Evolutionary conservation across 2,113 vertebrate species (phyloP), one percentile per base, ranked within the genome.

Genomic region (Hippopotamus amphibius): DNA sequence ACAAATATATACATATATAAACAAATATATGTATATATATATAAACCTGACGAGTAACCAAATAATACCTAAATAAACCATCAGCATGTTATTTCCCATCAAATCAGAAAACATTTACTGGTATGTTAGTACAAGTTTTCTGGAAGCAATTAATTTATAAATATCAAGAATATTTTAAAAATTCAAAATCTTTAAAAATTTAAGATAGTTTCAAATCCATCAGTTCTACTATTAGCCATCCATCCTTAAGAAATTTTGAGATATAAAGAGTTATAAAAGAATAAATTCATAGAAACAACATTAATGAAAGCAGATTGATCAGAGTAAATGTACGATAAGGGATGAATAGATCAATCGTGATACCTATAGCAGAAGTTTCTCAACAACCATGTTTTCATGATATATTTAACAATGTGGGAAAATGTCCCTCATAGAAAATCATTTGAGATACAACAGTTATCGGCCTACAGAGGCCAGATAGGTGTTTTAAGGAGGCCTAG

Each of bases 31-130:
- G 17, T 30, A 30, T 30, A 26, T 74, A 13, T 8, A 22, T 41
- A 41, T 74, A 7, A 68, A 46, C 24, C 41, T 74, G 65, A 74
- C 24, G 63, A 71, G 16, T 72, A 59, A 81, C 33, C 12, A 84
- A 93, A 46, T 61, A 81, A 82, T 69, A 95, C 19, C 26, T 65
- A 95, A 94, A 48, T 86, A 90, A 93, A 65, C 33, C 30, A 82
- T 63, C 16, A 71, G 30, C 5, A 26, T 68, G 37, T 46, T 87
- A 79, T 72, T 66, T 79, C 28, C 4, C 5, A 59, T 66, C 48
- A 88, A 91, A 61, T 80, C 48, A 85, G 21, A 74, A 85, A 77
- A 88, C 10, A 83, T 61, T 53, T 72, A 41, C 10, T 80, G 46
- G 8, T 72, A 50, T 53, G 17, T 88, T 81, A 84, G 26, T 50